Base-by-base conservation (phyloP, 2,113 vertebrate genomes). In the Gallinago undulata region DNA sequence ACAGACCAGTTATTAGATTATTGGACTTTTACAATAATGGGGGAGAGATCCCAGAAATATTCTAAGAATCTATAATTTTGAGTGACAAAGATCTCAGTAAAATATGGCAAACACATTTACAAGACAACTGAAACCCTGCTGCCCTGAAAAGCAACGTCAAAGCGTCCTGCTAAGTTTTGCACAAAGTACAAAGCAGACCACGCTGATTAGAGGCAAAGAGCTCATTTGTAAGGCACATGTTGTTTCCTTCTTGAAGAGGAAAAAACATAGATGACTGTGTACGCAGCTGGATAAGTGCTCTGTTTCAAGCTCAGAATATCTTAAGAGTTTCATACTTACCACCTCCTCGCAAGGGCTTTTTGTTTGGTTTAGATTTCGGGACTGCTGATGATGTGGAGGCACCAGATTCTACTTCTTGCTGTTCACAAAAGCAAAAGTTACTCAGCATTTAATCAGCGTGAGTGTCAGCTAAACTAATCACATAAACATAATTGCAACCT, bases 291-390 rank as follows among this genome's bases (percentile, higher is more conserved):
- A 19, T 6, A 57, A 93, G 30, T 21, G 47, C n/a, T 62, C 86
- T 27, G 53, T 45, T 78, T 66, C 68, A 68, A 57, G 80, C 69
- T 74, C 56, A 75, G 45, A n/a, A 15, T 19, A 56, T 17, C 72
- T 56, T 16, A 48, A 89, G 35, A 76, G 19, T 69, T 72, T 81
- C 70, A 62, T n/a, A 97, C 98, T 96, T 93, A 99, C 99, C 98
- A 25, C 97, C 87, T 68, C 92, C 97, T 59, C 99, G 96, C 74
- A 99, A 97, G 11, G 98, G 93, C 96, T 98, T 99, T 93, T 97
- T 98, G 63, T 98, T 98, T 3, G 98, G 89, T 93, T 99, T 99
- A 10, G 98, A 97, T 90, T 98, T 99, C 0, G 97, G 80, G 43
- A 77, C 67, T 7, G 96, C 73, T 30, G 96, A 85, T 4, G 98